Evolutionary conservation across 2,888 invertebrate species (phyloP).

Genomic region (Phaedon cochleariae): DNA sequence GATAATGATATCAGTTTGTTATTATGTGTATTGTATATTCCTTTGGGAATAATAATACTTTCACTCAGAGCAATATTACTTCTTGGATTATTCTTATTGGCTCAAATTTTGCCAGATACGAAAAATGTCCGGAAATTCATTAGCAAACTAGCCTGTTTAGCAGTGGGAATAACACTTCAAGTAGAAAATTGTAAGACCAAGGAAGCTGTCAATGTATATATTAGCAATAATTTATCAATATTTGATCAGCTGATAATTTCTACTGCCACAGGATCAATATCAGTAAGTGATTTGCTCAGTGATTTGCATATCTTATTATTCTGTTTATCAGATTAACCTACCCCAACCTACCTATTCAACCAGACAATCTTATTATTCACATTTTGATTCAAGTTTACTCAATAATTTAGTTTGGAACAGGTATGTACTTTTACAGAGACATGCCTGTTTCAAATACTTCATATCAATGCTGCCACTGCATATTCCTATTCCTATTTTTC

Average conservation of each 20-base stretch:
- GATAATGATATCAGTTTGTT: slow-evolving; percentile 62
- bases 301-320: no score
- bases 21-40: slow-evolving; percentile 66
- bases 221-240: slow-evolving; percentile 78
- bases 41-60: slow-evolving; percentile 67
- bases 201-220: slow-evolving; percentile 68
- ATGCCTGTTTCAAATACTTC: no score
- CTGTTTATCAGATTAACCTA: no score
- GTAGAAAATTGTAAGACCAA: slow-evolving; percentile 68
- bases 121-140: slow-evolving; percentile 66
- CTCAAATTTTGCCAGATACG: slow-evolving; percentile 68
- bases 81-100: slow-evolving; percentile 66
- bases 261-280: slow-evolving; percentile 67
- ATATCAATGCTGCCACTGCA: no score
- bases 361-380: no score
- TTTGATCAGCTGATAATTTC: slow-evolving; percentile 76
- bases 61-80: slow-evolving; percentile 64
- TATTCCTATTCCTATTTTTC: no score
- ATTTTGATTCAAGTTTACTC: no score
- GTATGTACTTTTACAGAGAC: no score
- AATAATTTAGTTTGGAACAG: no score
- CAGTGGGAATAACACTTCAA: slow-evolving; percentile 69
- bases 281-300: slow-evolving; percentile 63
- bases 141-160: slow-evolving; percentile 67
- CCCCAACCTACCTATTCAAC: no score